A percentile compares a stretch with the other conserved stretches of the same genome.
phyloP scores from a whole-genome alignment of 1,140 invertebrate genomes.

The Steinernema khuongi region DNA sequence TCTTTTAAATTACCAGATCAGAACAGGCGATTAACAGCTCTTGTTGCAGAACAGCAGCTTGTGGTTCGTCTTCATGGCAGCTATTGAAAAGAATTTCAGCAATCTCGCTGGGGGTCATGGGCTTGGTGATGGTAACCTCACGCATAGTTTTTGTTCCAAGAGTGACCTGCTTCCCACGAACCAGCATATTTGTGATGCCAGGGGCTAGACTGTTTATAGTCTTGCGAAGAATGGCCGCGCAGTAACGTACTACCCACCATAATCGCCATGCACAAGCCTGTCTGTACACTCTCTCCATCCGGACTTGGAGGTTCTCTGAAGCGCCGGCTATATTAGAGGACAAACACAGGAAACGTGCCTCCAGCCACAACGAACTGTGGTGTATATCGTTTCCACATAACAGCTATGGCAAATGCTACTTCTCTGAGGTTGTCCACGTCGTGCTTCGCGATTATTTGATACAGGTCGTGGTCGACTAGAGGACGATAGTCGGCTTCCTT shows the following conservation, averaged over 20 bases:
- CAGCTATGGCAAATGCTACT: constrained; percentile 52
- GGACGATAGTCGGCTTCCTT: constrained; percentile 17
- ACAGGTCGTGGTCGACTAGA: constrained; percentile 47
- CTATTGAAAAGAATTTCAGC: constrained; percentile 59
- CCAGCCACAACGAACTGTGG: background rate
- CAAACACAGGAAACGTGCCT: constrained; percentile 4
- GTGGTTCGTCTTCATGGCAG: constrained; percentile 74
- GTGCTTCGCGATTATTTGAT: constrained; percentile 47
- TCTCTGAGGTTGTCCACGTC: constrained; percentile 44
- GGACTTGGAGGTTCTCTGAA: constrained; percentile 67
- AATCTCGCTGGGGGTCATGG: constrained; percentile 74
- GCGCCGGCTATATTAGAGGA: background rate
- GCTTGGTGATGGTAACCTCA: constrained; percentile 91
- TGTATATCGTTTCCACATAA: constrained; percentile 11
- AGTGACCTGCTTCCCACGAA: constrained; percentile 91
- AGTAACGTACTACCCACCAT: constrained; percentile 89
- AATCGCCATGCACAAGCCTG: constrained; percentile 78
- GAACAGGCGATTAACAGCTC: constrained; percentile 72
- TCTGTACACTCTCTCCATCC: constrained; percentile 74
- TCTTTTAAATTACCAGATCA: constrained; percentile 76
- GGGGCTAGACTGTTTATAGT: constrained; percentile 95
- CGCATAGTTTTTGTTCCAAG: constrained; percentile 84
- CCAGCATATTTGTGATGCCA: constrained; percentile 89
- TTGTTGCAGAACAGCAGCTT: constrained; percentile 90
- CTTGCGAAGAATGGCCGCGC: constrained; percentile 82